phyloP scores from a whole-genome alignment of 2,113 vertebrate species.

The Thermophis baileyi region DNA sequence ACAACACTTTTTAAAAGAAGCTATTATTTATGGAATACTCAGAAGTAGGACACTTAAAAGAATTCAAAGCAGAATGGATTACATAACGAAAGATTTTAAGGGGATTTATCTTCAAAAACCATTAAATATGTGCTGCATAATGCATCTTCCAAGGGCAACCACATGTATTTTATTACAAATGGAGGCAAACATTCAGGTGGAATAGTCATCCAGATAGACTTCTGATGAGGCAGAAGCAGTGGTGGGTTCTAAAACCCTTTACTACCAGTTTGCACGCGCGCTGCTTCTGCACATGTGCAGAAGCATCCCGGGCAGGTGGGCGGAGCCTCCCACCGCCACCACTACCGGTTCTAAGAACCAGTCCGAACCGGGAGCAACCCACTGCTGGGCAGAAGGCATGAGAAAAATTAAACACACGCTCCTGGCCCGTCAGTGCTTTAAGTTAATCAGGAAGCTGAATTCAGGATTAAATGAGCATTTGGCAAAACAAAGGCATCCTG shows the following conservation, averaged over 20 bases:
- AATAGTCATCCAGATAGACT: not conserved
- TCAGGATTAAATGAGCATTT: slow-evolving; percentile 43
- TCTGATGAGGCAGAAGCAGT: not conserved
- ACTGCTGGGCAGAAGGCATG: not conserved
- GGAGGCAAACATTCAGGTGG: not conserved
- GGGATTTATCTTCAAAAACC: not conserved
- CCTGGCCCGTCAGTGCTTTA: not conserved
- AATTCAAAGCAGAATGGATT: slow-evolving; percentile 50
- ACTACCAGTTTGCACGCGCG: no score
- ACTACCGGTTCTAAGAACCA: no score
- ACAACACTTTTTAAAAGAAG: slow-evolving; percentile 69
- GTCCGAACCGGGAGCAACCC: no score
- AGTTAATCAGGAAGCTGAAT: slow-evolving; percentile 17
- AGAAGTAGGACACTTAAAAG: slow-evolving; percentile 49
- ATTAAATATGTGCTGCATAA: not conserved
- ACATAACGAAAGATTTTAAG: not conserved
- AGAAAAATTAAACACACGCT: not conserved
- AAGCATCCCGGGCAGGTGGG: no score
- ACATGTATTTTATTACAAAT: not conserved
- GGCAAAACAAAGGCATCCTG: slow-evolving; percentile 5
- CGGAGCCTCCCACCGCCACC: no score
- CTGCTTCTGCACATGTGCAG: no score
- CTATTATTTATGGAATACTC: slow-evolving; percentile 45
- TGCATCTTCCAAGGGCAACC: not conserved
- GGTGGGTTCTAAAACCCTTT: no score